These are phyloP conservation scores for Poeciliopsis turrubarensis DNA, from an alignment of 2,113 vertebrate species.

Conservation along the genomic window DNA sequence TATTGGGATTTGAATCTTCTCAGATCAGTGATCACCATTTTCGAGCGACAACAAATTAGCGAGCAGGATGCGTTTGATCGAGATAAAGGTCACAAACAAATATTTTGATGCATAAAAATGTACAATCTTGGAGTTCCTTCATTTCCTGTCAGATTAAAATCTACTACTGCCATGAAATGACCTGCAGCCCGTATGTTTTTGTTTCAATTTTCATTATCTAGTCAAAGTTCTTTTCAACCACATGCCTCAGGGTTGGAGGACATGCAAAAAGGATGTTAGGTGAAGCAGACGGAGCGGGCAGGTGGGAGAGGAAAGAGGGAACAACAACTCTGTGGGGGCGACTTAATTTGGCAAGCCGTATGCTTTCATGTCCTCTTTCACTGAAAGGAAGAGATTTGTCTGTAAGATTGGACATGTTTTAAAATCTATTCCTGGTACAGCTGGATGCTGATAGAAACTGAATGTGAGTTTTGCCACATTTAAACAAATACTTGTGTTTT, in stretches of 20 bases:
- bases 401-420: not conserved
- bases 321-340: conserved; percentile 25
- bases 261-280: conserved; percentile 27
- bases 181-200: not conserved
- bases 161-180: too few relatives aligned
- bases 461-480: too few relatives aligned
- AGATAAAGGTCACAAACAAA: not conserved
- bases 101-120: too few relatives aligned
- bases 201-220: not conserved
- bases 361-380: conserved; percentile 28
- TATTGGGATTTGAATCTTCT: too few relatives aligned
- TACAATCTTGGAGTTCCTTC: too few relatives aligned
- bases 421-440: not conserved
- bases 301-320: conserved; percentile 45
- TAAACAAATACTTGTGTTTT: too few relatives aligned
- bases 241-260: conserved; percentile 14
- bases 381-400: conserved; percentile 14
- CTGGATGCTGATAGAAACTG: not conserved
- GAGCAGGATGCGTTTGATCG: too few relatives aligned
- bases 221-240: not conserved
- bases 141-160: too few relatives aligned
- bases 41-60: not conserved
- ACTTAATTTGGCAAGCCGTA: conserved; percentile 25
- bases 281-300: conserved; percentile 51
- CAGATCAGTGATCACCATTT: not conserved